These are phyloP conservation scores for Calliscelio sp. DNA, from an alignment of 2,888 invertebrate species.

Conservation along the genomic window DNA sequence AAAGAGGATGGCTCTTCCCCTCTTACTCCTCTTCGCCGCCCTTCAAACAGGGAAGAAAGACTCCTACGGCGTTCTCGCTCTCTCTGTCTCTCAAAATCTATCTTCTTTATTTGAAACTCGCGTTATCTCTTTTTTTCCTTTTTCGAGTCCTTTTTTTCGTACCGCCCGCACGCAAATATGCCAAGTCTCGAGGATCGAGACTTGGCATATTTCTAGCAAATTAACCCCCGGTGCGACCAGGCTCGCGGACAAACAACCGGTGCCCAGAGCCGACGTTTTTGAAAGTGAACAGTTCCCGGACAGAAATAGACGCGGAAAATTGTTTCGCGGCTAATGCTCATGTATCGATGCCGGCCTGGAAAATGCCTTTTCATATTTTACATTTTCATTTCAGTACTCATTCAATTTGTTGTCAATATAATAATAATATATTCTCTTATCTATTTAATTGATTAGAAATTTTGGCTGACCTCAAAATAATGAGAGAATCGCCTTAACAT, in stretches of 20 bases:
- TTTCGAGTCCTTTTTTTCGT: no score
- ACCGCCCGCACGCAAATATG: constrained; percentile 45
- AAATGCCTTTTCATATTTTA: constrained; percentile 41
- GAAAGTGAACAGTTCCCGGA: no score
- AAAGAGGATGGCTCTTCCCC: no score
- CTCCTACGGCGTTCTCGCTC: constrained; percentile 57
- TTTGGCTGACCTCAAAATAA: no score
- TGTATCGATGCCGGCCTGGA: constrained; percentile 35
- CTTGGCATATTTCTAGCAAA: constrained; percentile 76
- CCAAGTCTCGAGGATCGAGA: constrained; percentile 64
- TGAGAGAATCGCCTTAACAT: constrained; percentile 42
- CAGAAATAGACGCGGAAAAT: constrained; percentile 53
- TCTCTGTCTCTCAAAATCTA: constrained; percentile 48
- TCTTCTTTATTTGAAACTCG: constrained; percentile 56
- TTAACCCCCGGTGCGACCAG: constrained; percentile 72
- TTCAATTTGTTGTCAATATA: no score
- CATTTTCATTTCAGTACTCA: no score
- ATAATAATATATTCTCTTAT: no score
- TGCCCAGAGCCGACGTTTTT: not conserved
- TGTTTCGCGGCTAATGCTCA: constrained; percentile 33
- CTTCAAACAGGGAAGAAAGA: constrained; percentile 39
- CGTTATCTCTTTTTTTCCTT: constrained; percentile 72
- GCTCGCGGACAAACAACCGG: constrained; percentile 53
- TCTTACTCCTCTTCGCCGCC: constrained; percentile 8
- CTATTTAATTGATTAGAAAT: no score